Base-by-base conservation (phyloP, 2,797 vertebrate species). In the Ispidina picta region DNA sequence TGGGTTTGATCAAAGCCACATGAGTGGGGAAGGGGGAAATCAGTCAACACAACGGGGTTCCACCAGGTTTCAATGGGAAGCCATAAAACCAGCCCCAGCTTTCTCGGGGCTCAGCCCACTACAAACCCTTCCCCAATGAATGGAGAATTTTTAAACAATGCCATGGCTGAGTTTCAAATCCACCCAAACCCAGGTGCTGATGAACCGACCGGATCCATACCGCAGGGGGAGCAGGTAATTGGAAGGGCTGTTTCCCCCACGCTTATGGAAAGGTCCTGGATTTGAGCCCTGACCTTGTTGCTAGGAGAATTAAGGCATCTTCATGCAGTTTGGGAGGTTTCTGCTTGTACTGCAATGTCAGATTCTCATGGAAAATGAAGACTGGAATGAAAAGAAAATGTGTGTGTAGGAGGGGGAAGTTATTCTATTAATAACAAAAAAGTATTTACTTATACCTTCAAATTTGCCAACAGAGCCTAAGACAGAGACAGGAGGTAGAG, bases 401-500 rank as follows among this genome's bases (percentile, higher is more conserved):
- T 46, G 65, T 74, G 86, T 80, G 91, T 93, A 71, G 93, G 89
- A 89, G 93, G 80, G 54, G 58, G 60, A 88, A 89, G 54, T 88
- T 88, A 89, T 81, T 93, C 89, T 95, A 92, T 87, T 93, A 94
- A 83, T 93, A 96, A 94, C 83, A 86, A 86, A 88, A 66, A 93
- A 77, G 83, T 89, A 69, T 96, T 95, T 93, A 91, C 91, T 93
- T 95, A 63, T 80, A 69, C 78, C 81, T 87, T 79, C 43, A 69
- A 73, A 91, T 88, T 62, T 89, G 91, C 92, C 65, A 0, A 84
- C 92, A 93, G 83, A 91, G 83, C 79, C 78, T 75, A 91, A 92
- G 92, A 91, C 4, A 0, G 88, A 95, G 91, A 93, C 91, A 79
- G 86, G 63, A 91, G 78, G 69, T 90, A n/a, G 68, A 92, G 62